Conservation (phyloP, 2,888 invertebrate genomes). For the Mimas tiliae region DNA sequence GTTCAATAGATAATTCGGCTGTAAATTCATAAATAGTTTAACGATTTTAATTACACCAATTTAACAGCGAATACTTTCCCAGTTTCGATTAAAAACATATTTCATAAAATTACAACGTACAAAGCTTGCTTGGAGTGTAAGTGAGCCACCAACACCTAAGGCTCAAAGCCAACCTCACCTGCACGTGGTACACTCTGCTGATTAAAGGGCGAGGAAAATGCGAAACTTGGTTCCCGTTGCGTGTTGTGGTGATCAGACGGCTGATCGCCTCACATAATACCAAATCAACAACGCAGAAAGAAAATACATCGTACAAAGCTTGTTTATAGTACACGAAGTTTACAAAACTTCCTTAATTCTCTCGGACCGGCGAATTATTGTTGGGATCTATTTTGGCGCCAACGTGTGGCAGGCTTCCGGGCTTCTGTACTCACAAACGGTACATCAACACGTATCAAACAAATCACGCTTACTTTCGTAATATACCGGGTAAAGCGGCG, state of each 20-base stretch:
- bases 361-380: constrained; percentile 12
- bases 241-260: too few species aligned
- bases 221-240: too few species aligned
- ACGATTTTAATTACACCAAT: constrained; percentile 8
- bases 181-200: too few species aligned
- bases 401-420: constrained; percentile 25
- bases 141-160: too few species aligned
- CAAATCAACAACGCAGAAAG: too few species aligned
- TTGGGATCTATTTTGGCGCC: constrained; percentile 24
- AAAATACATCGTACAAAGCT: constrained; percentile 6
- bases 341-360: constrained; percentile 20
- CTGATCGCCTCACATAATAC: too few species aligned
- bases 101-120: constrained; percentile 15
- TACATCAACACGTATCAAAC: constrained; percentile 15
- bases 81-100: constrained; percentile 7
- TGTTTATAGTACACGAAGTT: constrained; percentile 13
- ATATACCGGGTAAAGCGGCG: constrained; percentile 18
- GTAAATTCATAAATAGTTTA: constrained; percentile 11
- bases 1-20: background rate
- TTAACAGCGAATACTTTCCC: constrained; percentile 11
- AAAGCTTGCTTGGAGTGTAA: constrained; percentile 11
- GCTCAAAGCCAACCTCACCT: too few species aligned
- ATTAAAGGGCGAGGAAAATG: too few species aligned
- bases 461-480: constrained; percentile 23
- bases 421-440: constrained; percentile 6